phyloP scores from a whole-genome alignment of 1,140 invertebrate genomes.

The Drosophila sturtevanti region DNA sequence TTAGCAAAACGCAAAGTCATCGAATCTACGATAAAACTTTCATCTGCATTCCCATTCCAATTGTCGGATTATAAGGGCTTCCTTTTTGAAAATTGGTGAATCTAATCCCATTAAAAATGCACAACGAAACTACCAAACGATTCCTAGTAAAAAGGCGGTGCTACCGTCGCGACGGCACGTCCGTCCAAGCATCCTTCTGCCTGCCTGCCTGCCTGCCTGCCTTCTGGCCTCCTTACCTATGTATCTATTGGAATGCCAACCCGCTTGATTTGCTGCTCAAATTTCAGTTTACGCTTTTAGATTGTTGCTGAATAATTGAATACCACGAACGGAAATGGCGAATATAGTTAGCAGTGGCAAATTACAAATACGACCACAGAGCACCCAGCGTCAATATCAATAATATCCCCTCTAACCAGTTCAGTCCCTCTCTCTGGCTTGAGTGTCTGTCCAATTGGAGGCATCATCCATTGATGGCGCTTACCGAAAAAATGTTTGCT shows the following conservation, averaged over 20 bases:
- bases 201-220: too few species aligned
- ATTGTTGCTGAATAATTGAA: slow-evolving; percentile 39
- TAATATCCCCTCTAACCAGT: slow-evolving; percentile 9
- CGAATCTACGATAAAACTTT: not conserved
- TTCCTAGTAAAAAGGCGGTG: slow-evolving; percentile 8
- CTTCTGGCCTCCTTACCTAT: too few species aligned
- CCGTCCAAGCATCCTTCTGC: slow-evolving; percentile 4
- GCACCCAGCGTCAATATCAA: slow-evolving; percentile 11
- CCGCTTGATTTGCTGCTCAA: slow-evolving; percentile 4
- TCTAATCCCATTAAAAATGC: slow-evolving; percentile 37
- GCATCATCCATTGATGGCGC: not conserved
- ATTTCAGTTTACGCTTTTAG: slow-evolving; percentile 27
- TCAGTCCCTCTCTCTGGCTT: not conserved
- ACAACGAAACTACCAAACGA: slow-evolving; percentile 27
- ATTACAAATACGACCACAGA: slow-evolving; percentile 12
- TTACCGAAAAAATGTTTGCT: slow-evolving; percentile 3
- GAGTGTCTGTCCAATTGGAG: not conserved
- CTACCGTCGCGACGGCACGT: not conserved
- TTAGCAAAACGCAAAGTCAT: slow-evolving; percentile 10
- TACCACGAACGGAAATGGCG: slow-evolving; percentile 32
- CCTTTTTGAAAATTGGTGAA: slow-evolving; percentile 31
- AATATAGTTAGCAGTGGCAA: slow-evolving; percentile 24
- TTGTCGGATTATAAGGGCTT: slow-evolving; percentile 20
- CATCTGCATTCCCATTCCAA: not conserved
- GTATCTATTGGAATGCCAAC: not conserved